phyloP scores from a whole-genome alignment of 1,140 invertebrate species.

The Aphaenogaster rudis region DNA sequence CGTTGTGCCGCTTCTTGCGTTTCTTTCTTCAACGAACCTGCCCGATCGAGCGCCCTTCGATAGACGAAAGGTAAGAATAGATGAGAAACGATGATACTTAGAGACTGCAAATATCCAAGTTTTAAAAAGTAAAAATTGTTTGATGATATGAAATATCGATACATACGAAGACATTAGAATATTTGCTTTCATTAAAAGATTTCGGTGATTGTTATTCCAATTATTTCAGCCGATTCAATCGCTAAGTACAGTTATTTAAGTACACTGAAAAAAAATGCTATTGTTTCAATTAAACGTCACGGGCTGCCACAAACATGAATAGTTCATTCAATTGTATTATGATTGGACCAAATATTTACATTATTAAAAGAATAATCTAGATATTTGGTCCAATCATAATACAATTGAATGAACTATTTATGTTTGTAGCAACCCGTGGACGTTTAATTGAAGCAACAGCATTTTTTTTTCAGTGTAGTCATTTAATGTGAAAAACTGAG shows the following conservation, averaged over 20 bases:
- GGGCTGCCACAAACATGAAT: too few species aligned
- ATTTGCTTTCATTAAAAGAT: not conserved
- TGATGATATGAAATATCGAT: not conserved
- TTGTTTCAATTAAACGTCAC: too few species aligned
- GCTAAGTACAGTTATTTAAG: not conserved
- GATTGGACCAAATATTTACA: too few species aligned
- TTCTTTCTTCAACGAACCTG: slow-evolving; percentile 48
- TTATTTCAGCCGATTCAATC: not conserved
- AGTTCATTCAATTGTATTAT: too few species aligned
- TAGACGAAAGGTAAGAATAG: slow-evolving; percentile 45
- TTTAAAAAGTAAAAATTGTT: not conserved
- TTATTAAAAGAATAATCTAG: too few species aligned
- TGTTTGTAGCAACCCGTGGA: too few species aligned
- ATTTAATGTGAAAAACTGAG: too few species aligned
- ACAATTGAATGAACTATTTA: too few species aligned
- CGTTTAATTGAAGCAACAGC: too few species aligned
- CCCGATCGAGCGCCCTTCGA: slow-evolving; percentile 22
- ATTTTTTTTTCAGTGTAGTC: too few species aligned
- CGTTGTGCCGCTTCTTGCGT: slow-evolving; percentile 55
- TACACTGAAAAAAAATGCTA: not conserved
- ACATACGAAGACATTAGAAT: not conserved
- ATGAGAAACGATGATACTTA: not conserved
- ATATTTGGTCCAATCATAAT: too few species aligned
- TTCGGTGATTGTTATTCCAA: not conserved
- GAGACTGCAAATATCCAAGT: not conserved